Evolutionary conservation across 2,113 vertebrate genomes (phyloP).

Genomic region (Eurystomus gularis): DNA sequence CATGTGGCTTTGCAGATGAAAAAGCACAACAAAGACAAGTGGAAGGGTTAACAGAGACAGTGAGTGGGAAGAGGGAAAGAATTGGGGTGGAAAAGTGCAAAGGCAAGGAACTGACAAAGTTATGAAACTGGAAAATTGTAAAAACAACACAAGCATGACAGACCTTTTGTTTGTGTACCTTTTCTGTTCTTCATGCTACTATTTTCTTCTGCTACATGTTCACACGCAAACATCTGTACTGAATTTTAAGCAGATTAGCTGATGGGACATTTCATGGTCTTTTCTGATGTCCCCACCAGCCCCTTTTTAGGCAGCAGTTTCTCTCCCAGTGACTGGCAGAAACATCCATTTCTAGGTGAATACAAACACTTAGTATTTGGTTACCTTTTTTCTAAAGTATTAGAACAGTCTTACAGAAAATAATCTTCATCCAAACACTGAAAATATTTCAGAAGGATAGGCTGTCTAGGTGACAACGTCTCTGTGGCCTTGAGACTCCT

Average conservation of each 20-base stretch:
- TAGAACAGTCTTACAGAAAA: background rate
- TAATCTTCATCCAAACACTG: background rate
- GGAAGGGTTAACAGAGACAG: background rate
- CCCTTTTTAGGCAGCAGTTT: background rate
- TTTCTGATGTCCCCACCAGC: background rate
- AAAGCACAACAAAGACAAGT: background rate
- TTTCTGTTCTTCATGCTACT: background rate
- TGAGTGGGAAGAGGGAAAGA: rapidly evolving
- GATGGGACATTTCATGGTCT: background rate
- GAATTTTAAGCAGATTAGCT: background rate
- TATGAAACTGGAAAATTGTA: background rate
- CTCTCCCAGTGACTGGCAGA: background rate
- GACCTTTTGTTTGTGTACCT: background rate
- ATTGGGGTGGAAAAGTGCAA: background rate
- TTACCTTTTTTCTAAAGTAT: background rate
- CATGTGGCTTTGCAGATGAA: background rate
- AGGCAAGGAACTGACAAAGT: background rate
- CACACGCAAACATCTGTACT: background rate
- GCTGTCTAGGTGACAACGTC: background rate
- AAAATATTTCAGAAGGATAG: background rate
- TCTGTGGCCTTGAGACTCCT: background rate
- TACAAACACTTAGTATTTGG: background rate
- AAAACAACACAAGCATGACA: background rate
- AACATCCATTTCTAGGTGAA: background rate
- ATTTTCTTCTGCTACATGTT: background rate